A percentile compares a stretch with the other conserved stretches of the same genome.
Conservation (phyloP, 2,797 vertebrate species). For the Anguilla anguilla region DNA sequence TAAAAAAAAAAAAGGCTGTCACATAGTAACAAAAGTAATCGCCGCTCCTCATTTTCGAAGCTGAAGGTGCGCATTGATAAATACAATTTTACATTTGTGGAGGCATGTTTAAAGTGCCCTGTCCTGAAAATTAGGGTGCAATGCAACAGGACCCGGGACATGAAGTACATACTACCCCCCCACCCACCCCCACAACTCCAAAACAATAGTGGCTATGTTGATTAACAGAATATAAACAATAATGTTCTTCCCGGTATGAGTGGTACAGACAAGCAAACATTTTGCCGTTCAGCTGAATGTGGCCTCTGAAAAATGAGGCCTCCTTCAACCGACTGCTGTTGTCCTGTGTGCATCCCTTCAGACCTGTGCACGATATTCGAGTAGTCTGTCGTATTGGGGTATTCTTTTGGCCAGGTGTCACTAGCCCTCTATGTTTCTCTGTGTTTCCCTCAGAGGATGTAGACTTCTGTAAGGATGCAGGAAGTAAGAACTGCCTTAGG, state of each 20-base stretch:
- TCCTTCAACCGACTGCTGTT: not conserved
- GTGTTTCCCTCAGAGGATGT: not conserved
- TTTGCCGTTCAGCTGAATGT: not conserved
- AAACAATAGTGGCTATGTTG: not conserved
- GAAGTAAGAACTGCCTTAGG: not conserved
- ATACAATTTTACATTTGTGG: slow-evolving; percentile 33
- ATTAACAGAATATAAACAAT: not conserved
- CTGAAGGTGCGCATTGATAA: slow-evolving; percentile 46
- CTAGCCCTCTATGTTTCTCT: not conserved
- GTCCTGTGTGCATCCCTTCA: not conserved
- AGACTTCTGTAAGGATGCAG: not conserved
- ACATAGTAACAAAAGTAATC: slow-evolving; percentile 55
- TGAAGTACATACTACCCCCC: not conserved
- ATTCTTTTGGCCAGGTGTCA: not conserved
- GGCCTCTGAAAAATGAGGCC: not conserved
- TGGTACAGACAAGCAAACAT: not conserved
- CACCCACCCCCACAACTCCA: not conserved
- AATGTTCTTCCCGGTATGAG: not conserved
- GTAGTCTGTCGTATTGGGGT: not conserved
- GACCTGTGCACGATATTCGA: not conserved
- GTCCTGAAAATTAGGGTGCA: not conserved
- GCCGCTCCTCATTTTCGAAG: slow-evolving; percentile 48
- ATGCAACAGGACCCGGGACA: not conserved
- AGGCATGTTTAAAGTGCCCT: not conserved
- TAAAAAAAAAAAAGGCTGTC: slow-evolving; percentile 47